Evolutionary conservation across 2,888 invertebrate genomes (phyloP).

Genomic region (Caradrina clavipalpis): DNA sequence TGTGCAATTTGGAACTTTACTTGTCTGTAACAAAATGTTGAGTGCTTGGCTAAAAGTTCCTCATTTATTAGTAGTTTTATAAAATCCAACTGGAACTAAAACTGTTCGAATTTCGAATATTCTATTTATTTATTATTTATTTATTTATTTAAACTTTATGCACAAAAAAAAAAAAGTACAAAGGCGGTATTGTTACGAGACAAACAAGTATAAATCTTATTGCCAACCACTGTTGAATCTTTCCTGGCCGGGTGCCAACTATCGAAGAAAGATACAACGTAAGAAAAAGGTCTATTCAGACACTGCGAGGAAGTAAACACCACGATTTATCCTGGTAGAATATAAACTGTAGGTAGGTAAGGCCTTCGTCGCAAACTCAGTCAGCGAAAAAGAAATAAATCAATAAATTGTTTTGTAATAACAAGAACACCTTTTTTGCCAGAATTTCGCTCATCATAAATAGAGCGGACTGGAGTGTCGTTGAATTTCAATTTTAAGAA

Average conservation of each 20-base stretch:
- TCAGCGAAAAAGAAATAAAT: not conserved
- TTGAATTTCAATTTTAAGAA: too few relatives aligned
- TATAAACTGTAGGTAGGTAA: not conserved
- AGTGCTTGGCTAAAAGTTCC: not conserved
- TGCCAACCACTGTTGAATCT: slow-evolving; percentile 2
- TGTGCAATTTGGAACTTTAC: not conserved
- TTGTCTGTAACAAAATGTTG: slow-evolving; percentile 4
- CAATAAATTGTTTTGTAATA: not conserved
- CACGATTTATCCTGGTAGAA: not conserved
- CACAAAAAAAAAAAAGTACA: too few relatives aligned
- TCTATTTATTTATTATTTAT: too few relatives aligned
- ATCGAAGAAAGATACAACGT: not conserved
- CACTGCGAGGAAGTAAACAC: slow-evolving; percentile 23
- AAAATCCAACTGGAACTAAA: not conserved
- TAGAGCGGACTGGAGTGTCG: too few relatives aligned
- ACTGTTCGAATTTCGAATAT: too few relatives aligned
- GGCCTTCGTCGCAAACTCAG: not conserved
- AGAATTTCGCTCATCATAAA: too few relatives aligned
- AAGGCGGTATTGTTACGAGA: slow-evolving; percentile 1
- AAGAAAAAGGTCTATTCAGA: slow-evolving; percentile 5
- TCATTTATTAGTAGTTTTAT: not conserved
- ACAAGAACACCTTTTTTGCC: not conserved
- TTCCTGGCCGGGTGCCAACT: slow-evolving; percentile 10
- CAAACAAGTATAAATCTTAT: not conserved
- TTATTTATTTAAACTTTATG: too few relatives aligned